Evolutionary conservation across 1,140 invertebrate genomes (phyloP).

Genomic region (Hycleus phaleratus): DNA sequence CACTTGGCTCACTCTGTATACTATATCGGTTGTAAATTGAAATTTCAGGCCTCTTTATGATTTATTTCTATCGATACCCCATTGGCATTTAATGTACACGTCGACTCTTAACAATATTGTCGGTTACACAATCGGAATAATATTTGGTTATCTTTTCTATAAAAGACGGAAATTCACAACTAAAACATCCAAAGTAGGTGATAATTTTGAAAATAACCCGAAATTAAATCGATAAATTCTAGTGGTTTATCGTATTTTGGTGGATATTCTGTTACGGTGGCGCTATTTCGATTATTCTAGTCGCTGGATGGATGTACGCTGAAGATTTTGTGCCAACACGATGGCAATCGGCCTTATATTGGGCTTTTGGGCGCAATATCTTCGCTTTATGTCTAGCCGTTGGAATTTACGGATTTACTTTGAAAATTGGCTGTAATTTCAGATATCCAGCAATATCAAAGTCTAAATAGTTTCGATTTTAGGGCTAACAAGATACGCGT

Average conservation of each 20-base stretch:
- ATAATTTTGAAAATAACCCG: background rate
- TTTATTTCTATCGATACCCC: conserved; percentile 3
- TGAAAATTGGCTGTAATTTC: conserved; percentile 28
- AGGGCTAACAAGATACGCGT: conserved; percentile 22
- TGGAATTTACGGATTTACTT: conserved; percentile 24
- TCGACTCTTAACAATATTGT: conserved; percentile 25
- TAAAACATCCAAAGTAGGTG: conserved; percentile 11
- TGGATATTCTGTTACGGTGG: conserved; percentile 23
- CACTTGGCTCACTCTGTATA: no score
- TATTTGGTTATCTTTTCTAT: conserved; percentile 19
- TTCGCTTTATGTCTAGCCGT: conserved; percentile 26
- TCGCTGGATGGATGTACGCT: conserved; percentile 24
- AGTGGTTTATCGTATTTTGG: conserved; percentile 26
- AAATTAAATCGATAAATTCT: conserved; percentile 10
- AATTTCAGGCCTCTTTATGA: conserved; percentile 9
- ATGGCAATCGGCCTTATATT: conserved; percentile 26
- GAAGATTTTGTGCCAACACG: conserved; percentile 14
- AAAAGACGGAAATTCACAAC: conserved; percentile 8
- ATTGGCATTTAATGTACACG: conserved; percentile 9
- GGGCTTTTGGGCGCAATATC: conserved; percentile 25
- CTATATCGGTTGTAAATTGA: no score
- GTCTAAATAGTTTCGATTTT: conserved; percentile 4
- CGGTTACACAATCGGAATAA: conserved; percentile 23
- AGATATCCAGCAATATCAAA: background rate
- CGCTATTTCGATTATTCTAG: conserved; percentile 20